Percentiles rank a stretch among this genome's conserved stretches.
These are phyloP conservation scores for Tangara arthus DNA, from an alignment of 2,797 vertebrate species.

Conservation along the genomic window DNA sequence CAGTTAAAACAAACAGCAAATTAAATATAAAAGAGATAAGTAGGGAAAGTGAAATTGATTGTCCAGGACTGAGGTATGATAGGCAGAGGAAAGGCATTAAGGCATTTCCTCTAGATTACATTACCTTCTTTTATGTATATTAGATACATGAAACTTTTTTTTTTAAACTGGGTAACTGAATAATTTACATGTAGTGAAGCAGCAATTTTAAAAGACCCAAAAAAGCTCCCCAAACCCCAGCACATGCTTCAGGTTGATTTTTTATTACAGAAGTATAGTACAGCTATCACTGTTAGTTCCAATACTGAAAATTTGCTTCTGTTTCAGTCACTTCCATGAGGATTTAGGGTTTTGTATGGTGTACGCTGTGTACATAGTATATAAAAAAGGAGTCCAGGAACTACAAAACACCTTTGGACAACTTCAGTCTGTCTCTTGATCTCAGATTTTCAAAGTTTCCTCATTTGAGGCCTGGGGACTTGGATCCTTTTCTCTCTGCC, in stretches of 20 bases:
- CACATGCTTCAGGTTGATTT: not conserved
- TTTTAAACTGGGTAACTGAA: not conserved
- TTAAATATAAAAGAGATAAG: constrained; percentile 47
- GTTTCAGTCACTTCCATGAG: not conserved
- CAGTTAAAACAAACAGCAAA: constrained; percentile 44
- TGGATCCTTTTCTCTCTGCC: not conserved
- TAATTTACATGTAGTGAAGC: not conserved
- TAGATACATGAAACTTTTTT: not conserved
- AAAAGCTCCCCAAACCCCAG: not conserved
- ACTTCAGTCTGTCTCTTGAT: not conserved
- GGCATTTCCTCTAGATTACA: not conserved
- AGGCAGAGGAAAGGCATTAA: not conserved
- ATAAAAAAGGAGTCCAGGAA: not conserved
- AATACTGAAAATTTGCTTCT: not conserved
- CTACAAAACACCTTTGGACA: not conserved
- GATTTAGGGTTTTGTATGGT: not conserved
- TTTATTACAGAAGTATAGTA: not conserved
- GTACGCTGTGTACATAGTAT: rapidly evolving
- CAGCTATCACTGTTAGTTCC: not conserved
- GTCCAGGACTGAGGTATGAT: not conserved
- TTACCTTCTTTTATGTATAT: not conserved
- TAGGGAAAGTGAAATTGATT: not conserved
- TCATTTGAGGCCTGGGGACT: not conserved
- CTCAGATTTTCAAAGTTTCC: not conserved
- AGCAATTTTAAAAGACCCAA: not conserved